Conservation (phyloP, 2,113 vertebrate species). For the Saccopteryx leptura region DNA sequence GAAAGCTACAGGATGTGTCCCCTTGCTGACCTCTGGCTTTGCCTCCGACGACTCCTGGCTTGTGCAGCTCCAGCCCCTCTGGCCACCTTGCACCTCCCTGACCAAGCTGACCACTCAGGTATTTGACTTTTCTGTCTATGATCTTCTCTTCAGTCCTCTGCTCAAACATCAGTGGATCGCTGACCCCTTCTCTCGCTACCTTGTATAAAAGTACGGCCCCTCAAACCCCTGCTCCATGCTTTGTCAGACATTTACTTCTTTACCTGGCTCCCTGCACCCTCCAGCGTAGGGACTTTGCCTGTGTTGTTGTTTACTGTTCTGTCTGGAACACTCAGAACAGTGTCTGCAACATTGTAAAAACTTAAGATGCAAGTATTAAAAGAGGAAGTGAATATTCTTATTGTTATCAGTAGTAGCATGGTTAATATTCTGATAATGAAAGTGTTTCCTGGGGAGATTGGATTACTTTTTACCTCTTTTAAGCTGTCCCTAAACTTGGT, state of each 20-base stretch:
- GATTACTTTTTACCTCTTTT: not conserved
- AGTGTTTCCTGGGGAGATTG: constrained; percentile 5
- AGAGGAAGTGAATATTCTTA: not conserved
- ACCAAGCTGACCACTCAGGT: not conserved
- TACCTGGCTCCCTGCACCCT: not conserved
- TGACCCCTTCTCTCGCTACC: not conserved
- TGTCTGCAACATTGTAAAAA: not conserved
- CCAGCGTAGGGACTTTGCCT: not conserved
- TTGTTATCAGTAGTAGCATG: not conserved
- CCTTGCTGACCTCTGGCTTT: not conserved
- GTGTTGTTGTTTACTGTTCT: not conserved
- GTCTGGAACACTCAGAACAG: not conserved
- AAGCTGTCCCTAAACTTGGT: not conserved
- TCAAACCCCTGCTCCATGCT: not conserved
- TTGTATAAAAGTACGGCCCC: not conserved
- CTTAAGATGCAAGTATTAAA: not conserved
- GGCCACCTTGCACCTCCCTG: not conserved
- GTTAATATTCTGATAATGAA: not conserved
- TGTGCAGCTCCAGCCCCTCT: not conserved
- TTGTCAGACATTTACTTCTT: not conserved
- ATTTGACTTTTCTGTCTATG: not conserved
- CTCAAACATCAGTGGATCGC: not conserved
- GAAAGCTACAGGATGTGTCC: not conserved
- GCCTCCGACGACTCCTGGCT: not conserved
- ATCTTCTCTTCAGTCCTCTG: constrained; percentile 1